These are phyloP conservation scores for Dendrocincla tyrannina DNA, from an alignment of 2,797 vertebrate species.

Conservation along the genomic window DNA sequence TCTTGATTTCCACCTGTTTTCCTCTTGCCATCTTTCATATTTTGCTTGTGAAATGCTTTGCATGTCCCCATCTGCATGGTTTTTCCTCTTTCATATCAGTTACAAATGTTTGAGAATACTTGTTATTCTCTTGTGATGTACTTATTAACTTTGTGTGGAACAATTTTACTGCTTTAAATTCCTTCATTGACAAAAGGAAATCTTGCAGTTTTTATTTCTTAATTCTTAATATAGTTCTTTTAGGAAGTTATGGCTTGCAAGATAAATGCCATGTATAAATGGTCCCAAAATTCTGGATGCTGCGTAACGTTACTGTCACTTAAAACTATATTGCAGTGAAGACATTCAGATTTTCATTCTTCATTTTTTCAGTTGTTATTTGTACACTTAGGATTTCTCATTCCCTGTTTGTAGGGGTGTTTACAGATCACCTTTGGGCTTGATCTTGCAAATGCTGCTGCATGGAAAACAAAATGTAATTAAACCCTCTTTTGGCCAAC, in stretches of 20 bases:
- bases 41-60: constrained; percentile 24
- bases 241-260: not conserved
- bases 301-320: not conserved
- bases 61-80: not conserved
- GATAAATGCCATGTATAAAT: not conserved
- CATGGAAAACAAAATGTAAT: not conserved
- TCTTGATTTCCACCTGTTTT: not conserved
- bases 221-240: not conserved
- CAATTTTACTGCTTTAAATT: not conserved
- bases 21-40: not conserved
- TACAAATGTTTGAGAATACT: not conserved
- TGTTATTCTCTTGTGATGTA: not conserved
- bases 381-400: not conserved
- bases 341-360: not conserved
- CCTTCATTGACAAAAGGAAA: not conserved
- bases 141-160: not conserved
- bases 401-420: not conserved
- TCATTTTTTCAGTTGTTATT: not conserved
- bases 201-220: not conserved
- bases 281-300: not conserved
- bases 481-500: not conserved
- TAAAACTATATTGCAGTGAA: not conserved
- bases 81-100: not conserved
- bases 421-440: not conserved
- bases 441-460: not conserved